Conservation (phyloP, 2,888 invertebrate species). For the Diarsia brunnea region DNA sequence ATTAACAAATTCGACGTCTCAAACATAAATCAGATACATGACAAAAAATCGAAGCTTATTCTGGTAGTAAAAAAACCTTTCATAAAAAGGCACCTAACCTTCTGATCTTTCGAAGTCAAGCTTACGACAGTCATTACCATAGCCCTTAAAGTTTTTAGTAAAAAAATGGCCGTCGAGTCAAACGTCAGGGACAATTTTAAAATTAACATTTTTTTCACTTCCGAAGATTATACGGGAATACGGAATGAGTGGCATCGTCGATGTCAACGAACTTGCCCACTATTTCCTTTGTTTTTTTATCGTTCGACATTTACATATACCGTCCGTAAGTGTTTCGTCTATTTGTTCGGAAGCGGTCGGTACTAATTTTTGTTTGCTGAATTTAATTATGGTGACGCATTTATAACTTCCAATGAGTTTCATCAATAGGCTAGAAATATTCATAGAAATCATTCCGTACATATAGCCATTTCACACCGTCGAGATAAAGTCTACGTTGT, state of each 20-base stretch:
- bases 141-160: slow-evolving; percentile 33
- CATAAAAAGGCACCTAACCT: slow-evolving; percentile 8
- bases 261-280: slow-evolving; percentile 57
- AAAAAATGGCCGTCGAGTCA: slow-evolving; percentile 41
- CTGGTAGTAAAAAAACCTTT: slow-evolving; percentile 2
- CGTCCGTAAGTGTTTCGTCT: slow-evolving; percentile 11
- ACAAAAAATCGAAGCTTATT: background rate
- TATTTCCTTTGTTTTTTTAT: slow-evolving; percentile 62
- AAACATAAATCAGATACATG: background rate
- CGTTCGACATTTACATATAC: slow-evolving; percentile 43
- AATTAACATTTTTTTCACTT: slow-evolving; percentile 59
- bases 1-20: background rate
- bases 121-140: slow-evolving; percentile 22
- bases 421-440: background rate
- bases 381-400: slow-evolving; percentile 8
- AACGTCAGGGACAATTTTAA: slow-evolving; percentile 48
- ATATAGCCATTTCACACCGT: background rate
- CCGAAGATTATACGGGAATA: slow-evolving; percentile 61
- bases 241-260: slow-evolving; percentile 45
- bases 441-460: background rate
- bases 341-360: slow-evolving; percentile 25
- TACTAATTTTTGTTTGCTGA: slow-evolving; percentile 10
- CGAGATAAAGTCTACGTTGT: background rate
- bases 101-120: slow-evolving; percentile 30
- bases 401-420: background rate